Percentiles rank a stretch among this genome's conserved stretches.
Evolutionary conservation across 2,797 vertebrate genomes (phyloP).

Genomic region (Alosa sapidissima): DNA sequence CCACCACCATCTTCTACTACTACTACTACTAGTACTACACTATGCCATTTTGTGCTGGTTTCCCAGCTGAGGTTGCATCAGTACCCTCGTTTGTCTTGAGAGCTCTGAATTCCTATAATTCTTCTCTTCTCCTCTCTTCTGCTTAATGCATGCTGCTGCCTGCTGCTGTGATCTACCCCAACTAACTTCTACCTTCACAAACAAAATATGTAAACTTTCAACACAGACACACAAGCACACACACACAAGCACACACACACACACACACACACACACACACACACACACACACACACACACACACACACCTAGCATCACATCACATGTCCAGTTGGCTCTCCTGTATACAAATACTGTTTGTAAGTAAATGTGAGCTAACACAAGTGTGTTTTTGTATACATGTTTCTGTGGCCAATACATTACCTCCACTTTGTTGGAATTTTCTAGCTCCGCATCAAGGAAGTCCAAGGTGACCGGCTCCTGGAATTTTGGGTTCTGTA

Average conservation of each 20-base stretch:
- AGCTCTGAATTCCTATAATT: background rate
- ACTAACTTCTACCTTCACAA: background rate
- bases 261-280: background rate
- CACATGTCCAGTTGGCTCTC: background rate
- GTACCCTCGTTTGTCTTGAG: background rate
- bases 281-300: background rate
- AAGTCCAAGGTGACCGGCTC: slow-evolving; percentile 98
- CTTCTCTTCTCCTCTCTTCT: background rate
- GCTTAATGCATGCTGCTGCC: background rate
- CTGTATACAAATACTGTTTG: background rate
- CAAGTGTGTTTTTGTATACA: slow-evolving; percentile 26
- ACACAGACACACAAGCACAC: background rate
- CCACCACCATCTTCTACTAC: background rate
- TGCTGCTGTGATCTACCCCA: background rate
- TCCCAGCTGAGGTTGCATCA: no score
- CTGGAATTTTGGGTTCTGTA: slow-evolving; percentile 98
- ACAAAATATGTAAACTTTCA: background rate
- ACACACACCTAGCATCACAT: background rate
- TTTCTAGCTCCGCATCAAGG: slow-evolving; percentile 95
- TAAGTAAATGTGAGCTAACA: background rate
- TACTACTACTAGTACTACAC: background rate
- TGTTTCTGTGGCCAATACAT: background rate
- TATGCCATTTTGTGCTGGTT: background rate
- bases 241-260: background rate
- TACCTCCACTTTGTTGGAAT: slow-evolving; percentile 98